A percentile compares a stretch with the other conserved stretches of the same genome.
phyloP scores from a whole-genome alignment of 1,140 invertebrate genomes.

The Scylla paramamosain region DNA sequence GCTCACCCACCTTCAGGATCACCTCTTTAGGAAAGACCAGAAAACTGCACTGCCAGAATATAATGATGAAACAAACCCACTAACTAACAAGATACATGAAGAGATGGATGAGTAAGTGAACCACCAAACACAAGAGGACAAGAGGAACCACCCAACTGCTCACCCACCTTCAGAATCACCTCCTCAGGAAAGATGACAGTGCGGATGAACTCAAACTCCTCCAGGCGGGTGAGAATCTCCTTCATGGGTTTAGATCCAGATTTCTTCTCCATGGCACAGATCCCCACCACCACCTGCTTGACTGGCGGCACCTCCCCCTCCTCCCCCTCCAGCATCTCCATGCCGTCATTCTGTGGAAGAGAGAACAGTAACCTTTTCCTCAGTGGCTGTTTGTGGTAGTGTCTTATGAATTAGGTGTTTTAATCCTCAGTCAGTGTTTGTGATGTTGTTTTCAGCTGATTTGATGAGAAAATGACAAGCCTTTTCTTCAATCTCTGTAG shows the following conservation, averaged over 20 bases:
- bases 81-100: too few species aligned
- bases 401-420: too few species aligned
- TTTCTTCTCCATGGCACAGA: slow-evolving; percentile 99
- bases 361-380: too few species aligned
- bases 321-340: slow-evolving; percentile 44
- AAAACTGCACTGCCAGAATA: too few species aligned
- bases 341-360: slow-evolving; percentile 9
- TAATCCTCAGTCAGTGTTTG: too few species aligned
- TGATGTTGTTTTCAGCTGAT: too few species aligned
- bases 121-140: not conserved
- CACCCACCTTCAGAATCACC: slow-evolving; percentile 91
- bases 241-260: slow-evolving; percentile 98
- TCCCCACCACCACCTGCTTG: slow-evolving; percentile 93
- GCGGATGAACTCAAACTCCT: slow-evolving; percentile 98
- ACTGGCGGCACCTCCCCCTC: slow-evolving; percentile 56
- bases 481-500: too few species aligned
- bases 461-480: too few species aligned
- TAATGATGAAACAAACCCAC: too few species aligned
- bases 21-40: too few species aligned
- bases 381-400: too few species aligned
- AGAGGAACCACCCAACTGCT: not conserved
- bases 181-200: slow-evolving; percentile 96
- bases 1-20: too few species aligned
- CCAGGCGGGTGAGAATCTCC: slow-evolving; percentile 95
- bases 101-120: not conserved